These are phyloP conservation scores for Prosopocoilus inquinatus DNA, from an alignment of 2,888 invertebrate species.

Conservation along the genomic window DNA sequence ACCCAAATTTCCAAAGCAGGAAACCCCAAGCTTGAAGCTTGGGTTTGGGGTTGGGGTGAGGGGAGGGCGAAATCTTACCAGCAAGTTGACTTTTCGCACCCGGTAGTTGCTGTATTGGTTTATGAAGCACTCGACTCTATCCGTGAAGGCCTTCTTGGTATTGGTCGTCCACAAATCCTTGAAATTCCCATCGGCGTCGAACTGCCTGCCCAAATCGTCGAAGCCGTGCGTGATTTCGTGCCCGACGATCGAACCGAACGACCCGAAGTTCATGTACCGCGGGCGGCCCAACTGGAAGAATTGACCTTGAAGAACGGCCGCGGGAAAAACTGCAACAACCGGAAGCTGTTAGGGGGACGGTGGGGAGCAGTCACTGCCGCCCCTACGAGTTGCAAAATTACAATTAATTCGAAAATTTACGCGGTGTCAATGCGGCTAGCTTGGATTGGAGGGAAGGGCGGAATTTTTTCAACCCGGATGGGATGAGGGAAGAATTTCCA, in stretches of 20 bases:
- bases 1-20: too few species aligned
- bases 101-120: slow-evolving; percentile 91
- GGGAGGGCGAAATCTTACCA: too few species aligned
- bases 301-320: slow-evolving; percentile 88
- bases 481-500: too few species aligned
- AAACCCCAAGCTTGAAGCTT: too few species aligned
- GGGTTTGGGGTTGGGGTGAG: too few species aligned
- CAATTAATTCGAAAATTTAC: too few species aligned
- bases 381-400: too few species aligned
- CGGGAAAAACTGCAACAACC: slow-evolving; percentile 80
- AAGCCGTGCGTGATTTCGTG: slow-evolving; percentile 92
- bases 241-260: slow-evolving; percentile 88
- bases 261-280: slow-evolving; percentile 88
- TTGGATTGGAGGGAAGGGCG: too few species aligned
- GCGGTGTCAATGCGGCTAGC: too few species aligned
- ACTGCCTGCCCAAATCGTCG: slow-evolving; percentile 88
- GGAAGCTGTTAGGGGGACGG: too few species aligned
- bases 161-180: slow-evolving; percentile 89
- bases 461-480: too few species aligned
- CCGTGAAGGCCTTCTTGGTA: slow-evolving; percentile 79
- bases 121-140: slow-evolving; percentile 86
- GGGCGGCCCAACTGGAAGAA: slow-evolving; percentile 89
- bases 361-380: too few species aligned
- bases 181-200: slow-evolving; percentile 87
- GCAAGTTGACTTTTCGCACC: slow-evolving; percentile 68